phyloP scores from a whole-genome alignment of 1,140 invertebrate species.

The Zophobas atratus region DNA sequence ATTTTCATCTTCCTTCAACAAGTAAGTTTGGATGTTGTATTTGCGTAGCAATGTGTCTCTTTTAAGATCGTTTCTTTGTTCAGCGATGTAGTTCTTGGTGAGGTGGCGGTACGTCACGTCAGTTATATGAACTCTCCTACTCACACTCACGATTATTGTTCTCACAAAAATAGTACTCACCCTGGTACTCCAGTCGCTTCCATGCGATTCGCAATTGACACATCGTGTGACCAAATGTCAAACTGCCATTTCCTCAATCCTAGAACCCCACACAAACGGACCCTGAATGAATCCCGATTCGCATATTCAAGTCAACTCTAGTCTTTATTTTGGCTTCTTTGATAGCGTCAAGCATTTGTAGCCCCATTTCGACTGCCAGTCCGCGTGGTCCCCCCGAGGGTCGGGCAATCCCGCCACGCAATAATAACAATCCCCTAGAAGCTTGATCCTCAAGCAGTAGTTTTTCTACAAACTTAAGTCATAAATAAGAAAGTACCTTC shows the following conservation, averaged over 20 bases:
- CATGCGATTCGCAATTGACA: slow-evolving; percentile 96
- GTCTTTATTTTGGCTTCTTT: slow-evolving; percentile 86
- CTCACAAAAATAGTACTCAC: slow-evolving; percentile 68
- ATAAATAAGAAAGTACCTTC: background rate
- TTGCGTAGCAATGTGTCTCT: slow-evolving; percentile 90
- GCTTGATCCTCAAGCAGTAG: slow-evolving; percentile 93
- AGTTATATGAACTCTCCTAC: slow-evolving; percentile 92
- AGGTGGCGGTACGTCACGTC: slow-evolving; percentile 87
- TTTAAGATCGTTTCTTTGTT: slow-evolving; percentile 89
- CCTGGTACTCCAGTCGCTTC: slow-evolving; percentile 96
- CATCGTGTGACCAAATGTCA: slow-evolving; percentile 98
- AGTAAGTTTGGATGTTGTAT: slow-evolving; percentile 90
- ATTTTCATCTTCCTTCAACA: slow-evolving; percentile 86
- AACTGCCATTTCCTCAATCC: slow-evolving; percentile 97
- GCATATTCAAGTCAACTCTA: slow-evolving; percentile 94
- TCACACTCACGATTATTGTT: slow-evolving; percentile 22
- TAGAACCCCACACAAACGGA: slow-evolving; percentile 95
- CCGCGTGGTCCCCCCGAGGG: slow-evolving; percentile 89
- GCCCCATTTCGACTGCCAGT: slow-evolving; percentile 97
- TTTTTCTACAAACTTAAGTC: slow-evolving; percentile 79
- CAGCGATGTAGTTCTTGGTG: slow-evolving; percentile 92
- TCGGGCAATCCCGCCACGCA: slow-evolving; percentile 92
- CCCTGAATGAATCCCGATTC: slow-evolving; percentile 96
- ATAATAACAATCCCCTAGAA: slow-evolving; percentile 97
- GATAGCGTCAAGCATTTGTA: slow-evolving; percentile 97